These are phyloP conservation scores for Styela plicata DNA, from an alignment of 23 tunicate genomes.

Conservation along the genomic window DNA sequence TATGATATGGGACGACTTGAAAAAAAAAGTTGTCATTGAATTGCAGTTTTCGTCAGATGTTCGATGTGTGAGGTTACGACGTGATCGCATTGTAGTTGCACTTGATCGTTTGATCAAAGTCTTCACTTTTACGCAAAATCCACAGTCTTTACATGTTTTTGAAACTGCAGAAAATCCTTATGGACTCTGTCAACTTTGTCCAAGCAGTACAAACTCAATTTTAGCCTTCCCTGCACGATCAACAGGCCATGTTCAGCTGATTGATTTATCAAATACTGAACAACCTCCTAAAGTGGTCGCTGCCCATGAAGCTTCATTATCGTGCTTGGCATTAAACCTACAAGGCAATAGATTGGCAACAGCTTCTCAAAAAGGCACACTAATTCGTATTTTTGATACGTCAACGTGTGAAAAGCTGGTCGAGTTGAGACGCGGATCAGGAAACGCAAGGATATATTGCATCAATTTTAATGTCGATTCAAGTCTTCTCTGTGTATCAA, in stretches of 20 bases:
- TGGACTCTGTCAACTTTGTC: slow-evolving; percentile 90
- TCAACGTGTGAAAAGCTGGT: slow-evolving; percentile 68
- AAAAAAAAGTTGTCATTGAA: slow-evolving; percentile 82
- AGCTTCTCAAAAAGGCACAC: slow-evolving; percentile 94
- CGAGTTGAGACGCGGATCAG: slow-evolving; percentile 85
- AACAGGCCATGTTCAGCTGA: slow-evolving; percentile 61
- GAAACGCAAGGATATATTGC: slow-evolving; percentile 79
- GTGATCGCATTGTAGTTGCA: slow-evolving; percentile 91
- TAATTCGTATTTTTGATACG: slow-evolving; percentile 91
- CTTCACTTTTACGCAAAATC: slow-evolving; percentile 89
- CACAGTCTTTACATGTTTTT: slow-evolving; percentile 75
- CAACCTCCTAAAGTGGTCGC: slow-evolving; percentile 42
- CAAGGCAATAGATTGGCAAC: slow-evolving; percentile 89
- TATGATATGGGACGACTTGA: slow-evolving; percentile 89
- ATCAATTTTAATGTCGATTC: slow-evolving; percentile 93
- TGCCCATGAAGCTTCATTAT: slow-evolving; percentile 82
- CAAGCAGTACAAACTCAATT: slow-evolving; percentile 80
- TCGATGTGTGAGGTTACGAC: slow-evolving; percentile 64
- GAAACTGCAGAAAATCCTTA: slow-evolving; percentile 51
- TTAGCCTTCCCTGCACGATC: slow-evolving; percentile 64
- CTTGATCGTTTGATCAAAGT: slow-evolving; percentile 81
- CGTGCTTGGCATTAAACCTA: slow-evolving; percentile 71
- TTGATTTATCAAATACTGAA: slow-evolving; percentile 63
- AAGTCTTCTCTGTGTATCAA: slow-evolving; percentile 80
- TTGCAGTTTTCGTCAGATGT: slow-evolving; percentile 88